phyloP scores from a whole-genome alignment of 2,888 invertebrate genomes.

The Taphrorychus bicolor region DNA sequence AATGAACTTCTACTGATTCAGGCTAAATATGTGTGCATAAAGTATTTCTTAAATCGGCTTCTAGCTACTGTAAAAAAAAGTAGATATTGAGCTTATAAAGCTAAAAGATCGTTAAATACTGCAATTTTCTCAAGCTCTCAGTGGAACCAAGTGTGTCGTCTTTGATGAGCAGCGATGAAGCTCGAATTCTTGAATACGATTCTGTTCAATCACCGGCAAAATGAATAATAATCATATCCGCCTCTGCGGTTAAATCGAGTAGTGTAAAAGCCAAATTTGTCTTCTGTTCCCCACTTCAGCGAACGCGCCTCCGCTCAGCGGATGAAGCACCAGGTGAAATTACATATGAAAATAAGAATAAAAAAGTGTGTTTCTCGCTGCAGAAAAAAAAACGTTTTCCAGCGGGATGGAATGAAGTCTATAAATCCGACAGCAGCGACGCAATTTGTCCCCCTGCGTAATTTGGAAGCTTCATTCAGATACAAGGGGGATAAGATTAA shows the following conservation, averaged over 20 bases:
- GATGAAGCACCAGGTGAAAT: neutral
- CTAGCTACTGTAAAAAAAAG: too few relatives aligned
- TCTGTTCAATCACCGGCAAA: too few relatives aligned
- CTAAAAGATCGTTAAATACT: too few relatives aligned
- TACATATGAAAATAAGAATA: conserved; percentile 5
- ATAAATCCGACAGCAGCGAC: neutral
- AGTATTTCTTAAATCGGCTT: too few relatives aligned
- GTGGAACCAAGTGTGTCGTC: too few relatives aligned
- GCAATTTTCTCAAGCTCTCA: too few relatives aligned
- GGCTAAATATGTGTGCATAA: too few relatives aligned
- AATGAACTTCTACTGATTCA: too few relatives aligned
- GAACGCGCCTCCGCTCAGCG: neutral
- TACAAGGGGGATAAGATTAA: neutral
- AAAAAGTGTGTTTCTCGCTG: neutral
- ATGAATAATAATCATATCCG: neutral
- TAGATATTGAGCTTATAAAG: too few relatives aligned
- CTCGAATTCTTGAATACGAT: too few relatives aligned
- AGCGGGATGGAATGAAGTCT: neutral
- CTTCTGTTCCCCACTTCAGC: conserved; percentile 1
- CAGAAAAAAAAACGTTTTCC: conserved; percentile 3
- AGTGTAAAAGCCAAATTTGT: conserved; percentile 5
- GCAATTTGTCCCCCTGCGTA: conserved; percentile 3
- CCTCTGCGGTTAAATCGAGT: neutral
- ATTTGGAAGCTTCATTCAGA: neutral
- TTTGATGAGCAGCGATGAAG: too few relatives aligned